Evolutionary conservation across 2,888 invertebrate genomes (phyloP).

Genomic region (Rotaria socialis): DNA sequence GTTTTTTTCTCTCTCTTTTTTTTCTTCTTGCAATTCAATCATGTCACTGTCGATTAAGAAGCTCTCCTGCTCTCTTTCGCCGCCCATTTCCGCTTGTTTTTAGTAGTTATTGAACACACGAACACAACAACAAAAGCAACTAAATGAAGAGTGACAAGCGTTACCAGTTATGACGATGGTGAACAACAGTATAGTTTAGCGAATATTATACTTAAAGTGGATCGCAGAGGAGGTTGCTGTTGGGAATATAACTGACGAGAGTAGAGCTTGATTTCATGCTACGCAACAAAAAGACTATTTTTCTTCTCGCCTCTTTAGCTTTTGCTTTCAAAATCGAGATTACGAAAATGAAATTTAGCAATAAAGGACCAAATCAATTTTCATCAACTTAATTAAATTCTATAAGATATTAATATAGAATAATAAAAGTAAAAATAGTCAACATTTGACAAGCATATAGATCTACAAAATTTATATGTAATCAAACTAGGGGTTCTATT

Average conservation of each 20-base stretch:
- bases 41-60: conserved; percentile 32
- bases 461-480: no score
- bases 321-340: background rate
- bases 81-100: conserved; percentile 6
- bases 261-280: background rate
- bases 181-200: background rate
- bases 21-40: conserved; percentile 21
- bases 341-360: background rate
- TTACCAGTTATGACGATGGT: background rate
- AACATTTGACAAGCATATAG: no score
- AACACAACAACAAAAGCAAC: conserved; percentile 13
- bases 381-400: background rate
- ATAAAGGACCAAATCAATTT: background rate
- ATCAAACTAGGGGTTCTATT: background rate
- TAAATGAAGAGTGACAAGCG: conserved; percentile 29
- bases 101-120: background rate
- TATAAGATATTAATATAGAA: background rate
- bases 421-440: background rate
- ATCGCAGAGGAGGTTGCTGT: background rate
- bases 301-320: no score
- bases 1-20: background rate
- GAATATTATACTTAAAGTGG: background rate
- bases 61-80: conserved; percentile 5
- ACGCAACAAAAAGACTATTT: no score
- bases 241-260: conserved; percentile 5